phyloP scores from a whole-genome alignment of 2,888 invertebrate genomes.

The Caenorhabditis sp. region DNA sequence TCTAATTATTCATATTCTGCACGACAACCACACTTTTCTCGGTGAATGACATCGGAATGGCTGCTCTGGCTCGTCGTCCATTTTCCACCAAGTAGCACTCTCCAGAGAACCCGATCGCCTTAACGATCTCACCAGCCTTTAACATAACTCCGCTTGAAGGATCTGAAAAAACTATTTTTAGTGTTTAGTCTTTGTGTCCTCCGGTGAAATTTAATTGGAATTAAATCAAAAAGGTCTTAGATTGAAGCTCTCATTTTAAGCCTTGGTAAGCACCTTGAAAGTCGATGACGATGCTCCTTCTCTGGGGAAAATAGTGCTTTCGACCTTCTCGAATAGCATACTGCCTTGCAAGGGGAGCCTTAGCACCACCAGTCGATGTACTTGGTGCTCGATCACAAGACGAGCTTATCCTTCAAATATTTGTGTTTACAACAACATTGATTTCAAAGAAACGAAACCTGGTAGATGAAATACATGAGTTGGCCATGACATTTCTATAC shows the following conservation, averaged over 20 bases:
- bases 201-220: not conserved
- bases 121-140: conserved; percentile 69
- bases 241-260: not conserved
- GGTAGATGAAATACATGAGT: conserved; percentile 43
- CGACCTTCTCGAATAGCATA: conserved; percentile 67
- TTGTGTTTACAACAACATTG: not conserved
- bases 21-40: conserved; percentile 62
- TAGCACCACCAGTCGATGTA: not conserved
- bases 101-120: conserved; percentile 68
- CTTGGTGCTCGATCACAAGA: conserved; percentile 30
- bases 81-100: conserved; percentile 69
- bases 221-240: conserved; percentile 8
- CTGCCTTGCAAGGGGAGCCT: conserved; percentile 44
- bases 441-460: conserved; percentile 35
- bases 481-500: conserved; percentile 73
- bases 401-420: conserved; percentile 22
- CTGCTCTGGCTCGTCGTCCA: conserved; percentile 55
- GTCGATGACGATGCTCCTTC: conserved; percentile 67
- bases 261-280: conserved; percentile 60
- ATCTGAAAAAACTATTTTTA: conserved; percentile 44
- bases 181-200: not conserved
- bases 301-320: conserved; percentile 67
- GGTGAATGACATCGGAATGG: conserved; percentile 69
- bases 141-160: conserved; percentile 64
- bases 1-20: conserved; percentile 54